Base-by-base conservation (phyloP, 2,797 vertebrate species). In the Acanthiza pusilla region DNA sequence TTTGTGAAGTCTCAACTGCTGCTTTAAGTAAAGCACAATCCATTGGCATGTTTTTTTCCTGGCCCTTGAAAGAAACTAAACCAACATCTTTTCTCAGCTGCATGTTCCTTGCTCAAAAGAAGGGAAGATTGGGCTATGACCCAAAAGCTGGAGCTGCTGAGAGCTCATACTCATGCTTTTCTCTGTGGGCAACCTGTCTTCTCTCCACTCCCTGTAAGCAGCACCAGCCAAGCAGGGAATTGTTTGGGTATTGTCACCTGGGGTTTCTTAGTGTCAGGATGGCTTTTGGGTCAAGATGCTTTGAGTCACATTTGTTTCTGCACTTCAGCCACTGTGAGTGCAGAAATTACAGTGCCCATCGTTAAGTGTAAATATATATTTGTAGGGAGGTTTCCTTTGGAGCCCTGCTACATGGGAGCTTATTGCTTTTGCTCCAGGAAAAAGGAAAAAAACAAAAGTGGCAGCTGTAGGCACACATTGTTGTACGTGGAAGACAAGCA, bases 1-100 rank as follows among this genome's bases (percentile, higher is more conserved):
- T 96, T 97, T 97, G 96, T 96, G 92, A 96, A 96, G 92, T 93
- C 93, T 92, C 94, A 94, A 94, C 96, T 95, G 95, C 96, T 93
- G 88, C 93, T 97, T 95, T 93, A 96, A 97, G 96, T 94, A 97
- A 97, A 97, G 95, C 95, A 96, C 17, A 26, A 95, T 96, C 88
- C 88, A 89, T 70, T 95, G 93, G 86, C 95, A 89, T 30, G 8
- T 16, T 93, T 94, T 79, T 79, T 92, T 86, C 72, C 38, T 85
- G 36, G n/a, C 61, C 34, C 16, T 48, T 91, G 30, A 55, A 89
- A 58, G 54, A 27, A 26, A 42, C 2, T 16, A 40, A 63, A 60
- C 4, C 32, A 74, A 19, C 40, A 61, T 72, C 29, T 85, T 58
- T 93, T 88, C 73, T 94, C 60, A 85, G 76, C 87, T 83, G 29